Base-by-base conservation (phyloP, 1,140 invertebrate genomes). In the Lordiphosa stackelbergi region DNA sequence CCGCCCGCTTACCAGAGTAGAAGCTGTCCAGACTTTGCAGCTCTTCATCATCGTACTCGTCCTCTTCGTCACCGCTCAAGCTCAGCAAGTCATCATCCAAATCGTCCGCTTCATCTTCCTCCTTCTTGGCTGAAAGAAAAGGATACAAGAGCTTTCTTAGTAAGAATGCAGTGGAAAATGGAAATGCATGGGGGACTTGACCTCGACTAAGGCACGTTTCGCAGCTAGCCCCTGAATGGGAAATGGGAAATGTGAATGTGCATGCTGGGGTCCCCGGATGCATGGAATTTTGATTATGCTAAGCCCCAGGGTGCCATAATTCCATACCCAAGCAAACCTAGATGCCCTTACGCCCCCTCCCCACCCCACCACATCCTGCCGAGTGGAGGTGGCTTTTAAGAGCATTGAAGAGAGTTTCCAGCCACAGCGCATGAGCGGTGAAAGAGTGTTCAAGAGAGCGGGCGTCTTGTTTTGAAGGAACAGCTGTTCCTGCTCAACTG, bases 261-360 rank as follows among this genome's bases (percentile, higher is more conserved):
- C 61, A 53, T 43, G 66, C 48, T 52, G 10, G 28, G 57, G 56
- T 79, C 77, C 85, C 85, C 74, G 72, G 73, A 65, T 77, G 83
- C 69, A 72, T 78, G 77, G 74, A 86, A 87, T 87, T 87, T 86
- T 87, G 85, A 87, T 87, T 87, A 87, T 85, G 86, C 74, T 73
- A 85, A 64, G 71, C 85, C 83, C 85, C 43, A 53, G 85, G 78
- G 85, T 73, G 63, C 78, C 85, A 87, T 87, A 87, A 84, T 87
- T 86, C 85, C 85, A 81, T 63, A 61, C 85, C 85, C 74, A 73
- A 71, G 71, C 73, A 77, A 72, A 55, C 53, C 57, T 69, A 8
- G 28, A 31, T 31, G 53, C 41, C 54, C 63, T 43, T 24, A 4
- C 42, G 11, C 40, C 43, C 38, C 49, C 36, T 0, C 13, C 1